A percentile compares a stretch with the other conserved stretches of the same genome.
Conservation (phyloP, 2,797 vertebrate genomes). For the Menidia menidia region DNA sequence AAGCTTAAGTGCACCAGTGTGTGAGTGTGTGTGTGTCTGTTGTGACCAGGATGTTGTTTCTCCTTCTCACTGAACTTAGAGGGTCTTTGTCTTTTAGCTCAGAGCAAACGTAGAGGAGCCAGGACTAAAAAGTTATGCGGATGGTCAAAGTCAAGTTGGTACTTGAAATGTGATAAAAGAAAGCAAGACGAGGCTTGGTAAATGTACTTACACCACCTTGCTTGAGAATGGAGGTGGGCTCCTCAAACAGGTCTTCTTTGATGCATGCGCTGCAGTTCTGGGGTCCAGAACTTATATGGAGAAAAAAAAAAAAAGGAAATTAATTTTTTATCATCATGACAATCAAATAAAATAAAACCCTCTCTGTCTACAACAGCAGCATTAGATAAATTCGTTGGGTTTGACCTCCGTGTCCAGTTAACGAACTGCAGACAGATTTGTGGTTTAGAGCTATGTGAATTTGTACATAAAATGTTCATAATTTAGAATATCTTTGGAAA, state of each 20-base stretch:
- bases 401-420: too few relatives aligned
- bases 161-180: background rate
- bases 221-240: constrained; percentile 91
- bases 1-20: background rate
- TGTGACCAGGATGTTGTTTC: too few relatives aligned
- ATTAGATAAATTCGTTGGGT: too few relatives aligned
- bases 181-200: too few relatives aligned
- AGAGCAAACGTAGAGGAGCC: background rate
- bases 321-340: too few relatives aligned
- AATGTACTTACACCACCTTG: constrained; percentile 88
- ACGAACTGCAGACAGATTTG: too few relatives aligned
- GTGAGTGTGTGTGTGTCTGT: too few relatives aligned
- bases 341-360: background rate
- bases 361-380: background rate
- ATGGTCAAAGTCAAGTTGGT: too few relatives aligned
- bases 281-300: constrained; percentile 87
- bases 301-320: constrained; percentile 5
- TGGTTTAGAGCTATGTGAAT: too few relatives aligned
- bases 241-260: constrained; percentile 94
- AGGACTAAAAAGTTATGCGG: background rate
- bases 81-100: background rate
- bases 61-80: background rate
- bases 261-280: constrained; percentile 95
- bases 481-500: too few relatives aligned
- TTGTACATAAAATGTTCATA: too few relatives aligned